Base-by-base conservation (phyloP, 2,888 invertebrate genomes). In the Limnephilus auricula region DNA sequence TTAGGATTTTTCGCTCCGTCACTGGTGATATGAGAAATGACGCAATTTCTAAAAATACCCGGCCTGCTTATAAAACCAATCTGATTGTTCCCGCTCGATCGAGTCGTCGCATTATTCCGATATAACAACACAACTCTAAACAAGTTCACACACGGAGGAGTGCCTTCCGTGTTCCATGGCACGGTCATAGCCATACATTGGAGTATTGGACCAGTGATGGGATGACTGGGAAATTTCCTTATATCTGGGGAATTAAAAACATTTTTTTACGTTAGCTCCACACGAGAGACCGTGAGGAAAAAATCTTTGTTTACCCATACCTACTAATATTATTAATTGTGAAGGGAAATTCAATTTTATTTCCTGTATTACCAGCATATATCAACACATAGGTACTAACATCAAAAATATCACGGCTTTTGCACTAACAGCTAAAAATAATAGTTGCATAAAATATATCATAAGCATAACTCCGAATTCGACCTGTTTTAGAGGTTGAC, bases 21-120 rank as follows among this genome's bases (percentile, higher is more conserved):
- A 89, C 92, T 92, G 90, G 30, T 25, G n/a, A 65, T 40, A 82
- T 86, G 86, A 82, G 86, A 79, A 34, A 92, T 92, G 92, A 92
- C 91, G 91, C 90, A 91, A 92, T 90, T 40, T 89, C 92, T 91
- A 92, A 80, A 91, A 91, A 91, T 92, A 92, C 37, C 82, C 87
- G 37, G 31, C 91, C 90, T 45, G 79, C 40, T 37, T 34, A 86
- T 65, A 90, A 82, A 88, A 82, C 34, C 32, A 90, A 87, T 86
- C 37, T 89, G 91, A 91, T 91, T 91, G 91, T 91, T 89, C 83
- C 79, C 79, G 84, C 84, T 89, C 83, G 65, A 91, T 89, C 89
- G 91, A 83, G 89, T 89, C 91, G 89, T 84, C 89, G 89, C 78
- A 89, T 90, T 65, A 86, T 90, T 86, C 88, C 88, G 79, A 90